A percentile compares a stretch with the other conserved stretches of the same genome.
Evolutionary conservation across 2,888 invertebrate species (phyloP).

Genomic region (Hydrotaea cyrtoneurina): DNA sequence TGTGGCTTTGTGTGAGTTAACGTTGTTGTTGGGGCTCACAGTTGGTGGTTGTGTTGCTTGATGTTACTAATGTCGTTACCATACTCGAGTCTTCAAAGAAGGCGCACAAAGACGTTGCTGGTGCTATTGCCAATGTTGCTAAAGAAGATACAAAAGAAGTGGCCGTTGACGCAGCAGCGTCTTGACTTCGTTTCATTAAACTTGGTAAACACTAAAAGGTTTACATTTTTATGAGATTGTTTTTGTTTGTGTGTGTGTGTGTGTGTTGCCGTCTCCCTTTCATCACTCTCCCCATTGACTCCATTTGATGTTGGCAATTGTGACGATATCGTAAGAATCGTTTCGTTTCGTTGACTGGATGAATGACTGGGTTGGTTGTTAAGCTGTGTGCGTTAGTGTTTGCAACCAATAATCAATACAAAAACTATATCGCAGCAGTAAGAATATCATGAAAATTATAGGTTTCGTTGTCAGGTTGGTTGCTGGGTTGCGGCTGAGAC

Average conservation of each 20-base stretch:
- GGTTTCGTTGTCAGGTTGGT: constrained; percentile 16
- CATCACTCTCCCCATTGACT: background rate
- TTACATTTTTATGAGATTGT: background rate
- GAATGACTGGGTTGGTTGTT: background rate
- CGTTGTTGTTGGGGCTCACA: background rate
- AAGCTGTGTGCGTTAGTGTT: background rate
- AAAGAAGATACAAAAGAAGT: background rate
- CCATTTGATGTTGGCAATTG: background rate
- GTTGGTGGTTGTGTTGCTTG: background rate
- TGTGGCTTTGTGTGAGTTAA: too few relatives aligned
- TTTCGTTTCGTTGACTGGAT: background rate
- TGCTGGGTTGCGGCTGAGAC: too few relatives aligned
- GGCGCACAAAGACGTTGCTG: background rate
- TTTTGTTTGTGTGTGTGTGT: background rate
- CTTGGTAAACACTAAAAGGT: background rate
- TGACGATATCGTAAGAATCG: background rate
- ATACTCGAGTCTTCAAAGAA: background rate
- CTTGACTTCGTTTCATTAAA: constrained; percentile 2
- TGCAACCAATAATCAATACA: constrained; percentile 28
- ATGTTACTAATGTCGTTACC: too few relatives aligned
- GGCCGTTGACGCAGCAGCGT: background rate
- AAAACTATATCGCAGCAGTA: background rate
- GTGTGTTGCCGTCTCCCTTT: background rate
- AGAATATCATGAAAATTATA: constrained; percentile 5
- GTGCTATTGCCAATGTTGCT: background rate